Evolutionary conservation across 2,888 invertebrate genomes (phyloP), one percentile per base, ranked within the genome.

Genomic region (Drosophila lutescens): DNA sequence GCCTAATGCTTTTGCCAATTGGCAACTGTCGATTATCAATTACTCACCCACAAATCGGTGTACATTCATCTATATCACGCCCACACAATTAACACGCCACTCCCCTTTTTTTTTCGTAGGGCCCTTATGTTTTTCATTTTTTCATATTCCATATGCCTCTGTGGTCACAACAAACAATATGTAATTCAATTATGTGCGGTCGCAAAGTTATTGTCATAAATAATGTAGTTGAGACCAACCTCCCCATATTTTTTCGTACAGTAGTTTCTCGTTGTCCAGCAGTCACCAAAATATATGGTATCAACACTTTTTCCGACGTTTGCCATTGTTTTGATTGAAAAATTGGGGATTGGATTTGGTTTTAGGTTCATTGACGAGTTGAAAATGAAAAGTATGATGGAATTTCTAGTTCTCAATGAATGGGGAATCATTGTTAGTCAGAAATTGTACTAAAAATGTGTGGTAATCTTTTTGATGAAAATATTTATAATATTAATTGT

Each of bases 41-140:
- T 38, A 65, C 30, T 43, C 44, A 69, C 34, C 57, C 61, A 51
- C 60, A 70, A 86, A 81, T 81, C 81, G 74, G 50, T 36, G 74
- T 66, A 55, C 70, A 88, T 85, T 85, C 85, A 88, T 85, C 89
- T 86, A 85, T 70, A 82, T 84, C 89, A 87, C 85, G 89, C 87
- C 85, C 82, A 67, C 75, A 74, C 82, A 88, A 86, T 88, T 88
- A 88, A 79, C 79, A 68, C 79, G 81, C 50, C 82, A 68, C 82
- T 68, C 79, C 81, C 76, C 59, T 26, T 38, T 34, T 38, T 38
- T 17, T 26, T 20, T 9, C 13, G 13, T 34, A 13, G 4, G 13
- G 49, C 49, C 49, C 32, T 51, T 32, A 44, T 12, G 4, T 26
- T 20, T 5, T 47, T 63, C 4, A 46, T 15, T 44, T 10, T 34